Conservation (phyloP, 2,113 vertebrate genomes). For the Athene cunicularia region DNA sequence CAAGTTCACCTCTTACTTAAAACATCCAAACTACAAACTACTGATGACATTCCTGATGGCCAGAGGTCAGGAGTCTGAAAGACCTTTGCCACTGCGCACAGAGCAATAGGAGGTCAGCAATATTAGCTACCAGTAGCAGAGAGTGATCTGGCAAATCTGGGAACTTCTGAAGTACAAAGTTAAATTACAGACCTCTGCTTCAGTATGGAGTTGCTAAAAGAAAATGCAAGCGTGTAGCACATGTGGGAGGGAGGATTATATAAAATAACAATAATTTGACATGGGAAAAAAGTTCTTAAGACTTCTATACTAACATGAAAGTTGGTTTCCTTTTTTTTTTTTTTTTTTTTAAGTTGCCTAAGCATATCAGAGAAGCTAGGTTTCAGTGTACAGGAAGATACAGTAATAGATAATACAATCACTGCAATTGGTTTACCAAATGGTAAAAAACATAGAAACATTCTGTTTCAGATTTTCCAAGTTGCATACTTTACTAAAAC, state of each 20-base stretch:
- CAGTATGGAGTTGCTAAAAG: neutral
- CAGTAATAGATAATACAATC: neutral
- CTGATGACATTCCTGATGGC: constrained; percentile 65
- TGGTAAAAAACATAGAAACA: neutral
- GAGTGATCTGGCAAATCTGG: neutral
- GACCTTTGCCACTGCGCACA: constrained; percentile 47
- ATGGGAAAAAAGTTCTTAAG: neutral
- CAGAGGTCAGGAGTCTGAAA: constrained; percentile 56
- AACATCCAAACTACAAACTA: constrained; percentile 67
- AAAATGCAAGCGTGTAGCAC: neutral
- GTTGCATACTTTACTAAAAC: neutral
- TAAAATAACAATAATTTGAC: neutral
- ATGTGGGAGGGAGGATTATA: neutral
- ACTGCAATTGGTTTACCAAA: neutral
- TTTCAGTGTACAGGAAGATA: neutral
- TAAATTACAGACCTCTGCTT: constrained; percentile 31
- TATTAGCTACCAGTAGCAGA: constrained; percentile 20
- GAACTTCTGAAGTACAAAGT: neutral
- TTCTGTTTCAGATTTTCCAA: neutral
- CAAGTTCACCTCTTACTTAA: constrained; percentile 72
- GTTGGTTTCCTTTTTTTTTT: neutral
- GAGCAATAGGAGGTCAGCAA: constrained; percentile 67
- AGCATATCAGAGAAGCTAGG: neutral
- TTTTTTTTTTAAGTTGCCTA: neutral
- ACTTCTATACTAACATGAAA: neutral